A percentile compares a stretch with the other conserved stretches of the same genome.
These are phyloP conservation scores for Agriopis marginaria DNA, from an alignment of 2,888 invertebrate species.

Conservation along the genomic window DNA sequence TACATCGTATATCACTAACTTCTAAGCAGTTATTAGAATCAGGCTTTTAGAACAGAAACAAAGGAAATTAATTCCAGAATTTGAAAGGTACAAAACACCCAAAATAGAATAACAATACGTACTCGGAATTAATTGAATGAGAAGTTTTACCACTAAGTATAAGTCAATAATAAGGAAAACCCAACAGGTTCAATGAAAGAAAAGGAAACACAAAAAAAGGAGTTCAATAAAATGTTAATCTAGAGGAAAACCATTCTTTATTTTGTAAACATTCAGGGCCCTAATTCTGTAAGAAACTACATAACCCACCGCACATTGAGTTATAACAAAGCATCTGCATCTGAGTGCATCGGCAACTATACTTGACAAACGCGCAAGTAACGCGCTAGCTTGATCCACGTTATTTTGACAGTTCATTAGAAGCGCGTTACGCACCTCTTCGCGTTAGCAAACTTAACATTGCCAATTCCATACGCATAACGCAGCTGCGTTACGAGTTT, in stretches of 20 bases:
- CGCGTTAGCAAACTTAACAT: no score
- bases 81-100: conserved; percentile 1
- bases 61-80: conserved; percentile 10
- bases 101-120: conserved; percentile 15
- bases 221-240: background rate
- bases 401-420: no score
- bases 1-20: conserved; percentile 22
- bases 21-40: conserved; percentile 9
- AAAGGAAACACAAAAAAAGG: conserved; percentile 3
- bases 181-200: background rate
- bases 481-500: no score
- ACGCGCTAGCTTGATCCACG: no score
- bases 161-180: conserved; percentile 6
- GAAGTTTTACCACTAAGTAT: background rate
- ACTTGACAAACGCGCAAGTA: no score
- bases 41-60: conserved; percentile 13
- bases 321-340: no score
- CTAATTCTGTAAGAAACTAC: no score
- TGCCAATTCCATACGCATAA: no score
- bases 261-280: no score
- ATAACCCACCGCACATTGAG: no score
- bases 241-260: background rate
- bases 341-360: no score
- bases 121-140: conserved; percentile 7
- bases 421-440: no score